Evolutionary conservation across 2,888 invertebrate species (phyloP).

Genomic region (Drosophila birchii): DNA sequence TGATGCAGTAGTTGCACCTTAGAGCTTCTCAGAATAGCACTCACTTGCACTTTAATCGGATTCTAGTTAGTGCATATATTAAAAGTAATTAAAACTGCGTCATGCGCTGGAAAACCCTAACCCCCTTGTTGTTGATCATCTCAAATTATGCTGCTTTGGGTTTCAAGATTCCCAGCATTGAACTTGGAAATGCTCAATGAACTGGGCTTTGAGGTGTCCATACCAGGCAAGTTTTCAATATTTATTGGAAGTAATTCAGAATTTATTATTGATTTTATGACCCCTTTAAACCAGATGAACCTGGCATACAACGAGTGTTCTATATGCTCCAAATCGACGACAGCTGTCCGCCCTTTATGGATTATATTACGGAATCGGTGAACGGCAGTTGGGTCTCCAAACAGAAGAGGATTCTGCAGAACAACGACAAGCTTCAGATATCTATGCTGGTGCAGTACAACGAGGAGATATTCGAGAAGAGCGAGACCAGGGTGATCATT

Average conservation of each 20-base stretch:
- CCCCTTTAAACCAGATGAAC: conserved; percentile 58
- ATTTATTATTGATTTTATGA: not conserved
- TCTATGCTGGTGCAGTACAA: conserved; percentile 72
- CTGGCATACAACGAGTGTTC: conserved; percentile 69
- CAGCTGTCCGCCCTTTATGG: conserved; percentile 70
- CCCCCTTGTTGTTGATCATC: conserved; percentile 7
- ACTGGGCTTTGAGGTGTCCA: conserved; percentile 62
- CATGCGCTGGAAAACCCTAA: conserved; percentile 43
- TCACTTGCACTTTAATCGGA: conserved; percentile 11
- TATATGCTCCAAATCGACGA: conserved; percentile 73
- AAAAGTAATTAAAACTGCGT: conserved; percentile 47
- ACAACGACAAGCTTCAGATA: conserved; percentile 69
- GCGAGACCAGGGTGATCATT: conserved; percentile 63
- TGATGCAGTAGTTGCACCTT: conserved; percentile 16
- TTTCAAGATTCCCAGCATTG: conserved; percentile 65
- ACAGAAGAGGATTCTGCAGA: conserved; percentile 52
- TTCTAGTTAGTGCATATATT: conserved; percentile 17
- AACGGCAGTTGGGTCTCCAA: conserved; percentile 63
- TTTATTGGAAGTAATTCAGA: too few relatives aligned
- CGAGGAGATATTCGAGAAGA: conserved; percentile 65
- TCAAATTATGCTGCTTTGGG: conserved; percentile 20
- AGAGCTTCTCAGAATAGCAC: conserved; percentile 21
- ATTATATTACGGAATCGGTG: conserved; percentile 61
- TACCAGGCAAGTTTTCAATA: conserved; percentile 58
- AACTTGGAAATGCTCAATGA: conserved; percentile 57